Conservation (phyloP, 2,113 vertebrate genomes). For the Lepidothrix coronata region DNA sequence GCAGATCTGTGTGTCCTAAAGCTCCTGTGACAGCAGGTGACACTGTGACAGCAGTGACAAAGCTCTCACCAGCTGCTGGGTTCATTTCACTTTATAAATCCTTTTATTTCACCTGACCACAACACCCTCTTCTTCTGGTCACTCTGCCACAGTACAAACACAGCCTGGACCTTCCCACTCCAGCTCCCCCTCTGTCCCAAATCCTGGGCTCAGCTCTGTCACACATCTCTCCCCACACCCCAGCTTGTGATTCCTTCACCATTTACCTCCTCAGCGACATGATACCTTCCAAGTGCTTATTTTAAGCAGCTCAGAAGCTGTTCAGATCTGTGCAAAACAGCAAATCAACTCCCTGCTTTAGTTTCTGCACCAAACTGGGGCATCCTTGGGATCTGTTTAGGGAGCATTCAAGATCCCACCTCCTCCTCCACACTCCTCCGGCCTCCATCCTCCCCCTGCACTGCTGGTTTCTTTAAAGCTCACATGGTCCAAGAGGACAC, state of each 20-base stretch:
- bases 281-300: neutral
- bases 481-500: neutral
- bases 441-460: neutral
- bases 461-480: neutral
- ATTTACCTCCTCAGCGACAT: neutral
- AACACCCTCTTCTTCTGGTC: neutral
- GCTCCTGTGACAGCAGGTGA: neutral
- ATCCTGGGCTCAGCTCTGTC: neutral
- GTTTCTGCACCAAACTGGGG: neutral
- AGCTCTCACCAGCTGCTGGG: neutral
- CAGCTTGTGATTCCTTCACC: neutral
- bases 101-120: neutral
- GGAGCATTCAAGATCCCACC: neutral
- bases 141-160: neutral
- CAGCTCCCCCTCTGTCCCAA: neutral
- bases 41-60: neutral
- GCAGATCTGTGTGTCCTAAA: neutral
- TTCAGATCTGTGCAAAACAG: neutral
- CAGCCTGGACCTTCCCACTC: neutral
- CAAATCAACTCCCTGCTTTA: neutral
- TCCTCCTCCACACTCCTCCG: neutral
- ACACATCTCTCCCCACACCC: rapidly evolving
- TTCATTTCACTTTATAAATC: neutral
- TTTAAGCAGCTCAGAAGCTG: neutral
- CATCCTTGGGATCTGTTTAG: neutral